Evolutionary conservation across 2,797 vertebrate genomes (phyloP), one percentile per base, ranked within the genome.

Genomic region (Chromis chromis): DNA sequence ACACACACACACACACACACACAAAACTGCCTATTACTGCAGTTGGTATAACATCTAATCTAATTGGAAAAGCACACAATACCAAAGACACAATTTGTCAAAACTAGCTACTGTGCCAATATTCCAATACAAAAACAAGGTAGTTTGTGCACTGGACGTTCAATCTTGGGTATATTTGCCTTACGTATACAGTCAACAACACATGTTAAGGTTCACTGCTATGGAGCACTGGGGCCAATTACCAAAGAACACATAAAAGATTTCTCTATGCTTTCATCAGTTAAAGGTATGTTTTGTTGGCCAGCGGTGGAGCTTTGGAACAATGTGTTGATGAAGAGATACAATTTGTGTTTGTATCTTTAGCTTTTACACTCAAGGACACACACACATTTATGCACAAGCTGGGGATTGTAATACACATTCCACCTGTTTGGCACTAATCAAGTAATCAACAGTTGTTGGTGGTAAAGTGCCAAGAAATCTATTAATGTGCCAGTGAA

Each of bases 81-180:
- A 27, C 46, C 42, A 49, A 48, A 61, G 5, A 57, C 19, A 36
- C 17, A 7, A 57, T 81, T 60, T 81, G 48, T 74, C 72, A 63
- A 49, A 55, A 55, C 8, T 11, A 12, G 55, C 36, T 21, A 54
- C 62, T 65, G 24, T 24, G 42, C 14, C 36, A 59, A 28, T 40
- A 61, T 59, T 24, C 6, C 13, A 17, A 57, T 24, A 21, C 2
- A 7, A 39, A 21, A 53, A 58, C 1, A 19, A 27, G 12, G 22
- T 1, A 13, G 21, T 22, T 2, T 36, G 16, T 31, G 33, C 0
- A 33, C 14, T 36, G 27, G 27, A 61, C 21, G 16, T 17, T 63
- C 24, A 33, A 6, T 16, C n/a, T 55, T 65, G 60, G 39, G 36
- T 12, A 11, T 31, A 21, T 50, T 10, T 31, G 44, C 36, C 21